Evolutionary conservation across 2,888 invertebrate genomes (phyloP).

Genomic region (Xestia c-nigrum): DNA sequence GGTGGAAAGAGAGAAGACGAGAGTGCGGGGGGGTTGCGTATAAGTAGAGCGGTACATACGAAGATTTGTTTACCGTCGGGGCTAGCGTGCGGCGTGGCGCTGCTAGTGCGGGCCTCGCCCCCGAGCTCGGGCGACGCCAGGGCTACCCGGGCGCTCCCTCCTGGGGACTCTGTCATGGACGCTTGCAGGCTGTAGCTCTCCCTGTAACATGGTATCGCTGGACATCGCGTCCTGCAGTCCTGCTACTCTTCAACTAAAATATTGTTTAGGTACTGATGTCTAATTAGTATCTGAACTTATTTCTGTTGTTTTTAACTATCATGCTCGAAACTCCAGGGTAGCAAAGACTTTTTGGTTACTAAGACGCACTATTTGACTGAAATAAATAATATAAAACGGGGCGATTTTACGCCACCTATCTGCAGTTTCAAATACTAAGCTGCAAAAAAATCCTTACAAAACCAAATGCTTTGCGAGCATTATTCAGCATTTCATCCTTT

Average conservation of each 20-base stretch:
- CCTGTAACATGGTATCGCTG: slow-evolving; percentile 71
- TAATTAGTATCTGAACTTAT: background rate
- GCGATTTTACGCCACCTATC: slow-evolving; percentile 7
- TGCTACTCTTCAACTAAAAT: slow-evolving; percentile 3
- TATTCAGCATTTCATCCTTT: slow-evolving; percentile 2
- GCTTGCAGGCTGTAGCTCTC: slow-evolving; percentile 92
- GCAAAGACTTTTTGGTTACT: background rate
- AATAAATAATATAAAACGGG: background rate
- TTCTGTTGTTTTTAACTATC: background rate
- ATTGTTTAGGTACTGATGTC: slow-evolving; percentile 6
- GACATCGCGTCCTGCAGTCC: slow-evolving; percentile 48
- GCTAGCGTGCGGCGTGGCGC: slow-evolving; percentile 87
- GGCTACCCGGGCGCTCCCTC: slow-evolving; percentile 87
- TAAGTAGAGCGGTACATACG: slow-evolving; percentile 86
- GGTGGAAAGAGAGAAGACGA: slow-evolving; percentile 57
- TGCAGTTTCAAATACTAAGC: background rate
- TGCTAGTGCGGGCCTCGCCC: slow-evolving; percentile 77
- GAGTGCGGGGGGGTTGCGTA: slow-evolving; percentile 65
- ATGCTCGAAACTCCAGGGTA: slow-evolving; percentile 7
- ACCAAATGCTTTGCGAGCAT: slow-evolving; percentile 2
- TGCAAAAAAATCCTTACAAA: background rate
- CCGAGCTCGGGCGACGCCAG: slow-evolving; percentile 91
- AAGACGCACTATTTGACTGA: background rate
- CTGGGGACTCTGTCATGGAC: slow-evolving; percentile 90
- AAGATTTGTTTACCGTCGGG: slow-evolving; percentile 89